Percentiles rank a stretch among this genome's conserved stretches.
Conservation (phyloP, 92 coral and sea anemone species). For the Phymanthus crucifer region DNA sequence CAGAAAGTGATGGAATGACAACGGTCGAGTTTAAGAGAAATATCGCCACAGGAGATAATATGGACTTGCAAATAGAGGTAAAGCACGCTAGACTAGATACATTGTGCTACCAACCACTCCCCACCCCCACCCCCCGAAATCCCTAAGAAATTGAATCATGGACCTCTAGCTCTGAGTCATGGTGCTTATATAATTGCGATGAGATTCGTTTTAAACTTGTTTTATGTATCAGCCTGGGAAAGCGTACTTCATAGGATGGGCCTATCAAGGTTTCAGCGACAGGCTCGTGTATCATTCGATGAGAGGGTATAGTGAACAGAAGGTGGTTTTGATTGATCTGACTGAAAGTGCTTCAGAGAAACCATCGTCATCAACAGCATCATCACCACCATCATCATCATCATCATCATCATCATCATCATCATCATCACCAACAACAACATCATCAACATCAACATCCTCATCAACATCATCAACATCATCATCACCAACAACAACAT, state of each 20-base stretch:
- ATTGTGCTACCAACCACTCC: no score
- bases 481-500: background rate
- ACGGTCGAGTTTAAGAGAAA: slow-evolving; percentile 7
- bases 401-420: background rate
- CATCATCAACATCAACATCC: background rate
- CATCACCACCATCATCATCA: background rate
- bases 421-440: background rate
- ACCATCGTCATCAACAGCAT: no score
- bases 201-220: background rate
- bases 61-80: background rate
- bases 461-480: background rate
- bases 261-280: background rate
- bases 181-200: background rate
- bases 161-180: no score
- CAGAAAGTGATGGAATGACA: background rate
- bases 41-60: slow-evolving; percentile 4
- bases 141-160: no score
- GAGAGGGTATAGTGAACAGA: background rate
- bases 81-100: no score
- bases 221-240: background rate
- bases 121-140: no score
- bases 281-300: background rate
- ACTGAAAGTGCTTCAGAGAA: background rate
- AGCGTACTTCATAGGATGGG: background rate
- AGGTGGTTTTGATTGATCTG: background rate